These are phyloP conservation scores for Brachionus manjavacas DNA, from an alignment of 1,140 invertebrate species.

Conservation along the genomic window DNA sequence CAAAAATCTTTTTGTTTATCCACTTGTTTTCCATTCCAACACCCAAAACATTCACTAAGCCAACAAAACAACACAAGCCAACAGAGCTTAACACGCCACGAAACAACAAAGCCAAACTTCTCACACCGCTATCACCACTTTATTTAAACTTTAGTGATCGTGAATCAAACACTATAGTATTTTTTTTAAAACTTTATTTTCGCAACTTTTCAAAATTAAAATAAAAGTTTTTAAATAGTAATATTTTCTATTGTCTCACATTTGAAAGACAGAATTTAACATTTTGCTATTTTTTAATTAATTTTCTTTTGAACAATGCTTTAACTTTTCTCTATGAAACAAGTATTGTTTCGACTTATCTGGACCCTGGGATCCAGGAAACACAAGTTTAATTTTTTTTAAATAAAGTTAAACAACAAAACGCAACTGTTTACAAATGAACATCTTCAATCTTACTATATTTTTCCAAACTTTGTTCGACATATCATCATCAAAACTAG, in stretches of 20 bases:
- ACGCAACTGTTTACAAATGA: not conserved
- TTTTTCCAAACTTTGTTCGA: too few species aligned
- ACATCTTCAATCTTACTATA: too few species aligned
- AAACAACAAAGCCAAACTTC: not conserved
- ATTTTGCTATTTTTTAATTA: not conserved
- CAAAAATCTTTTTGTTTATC: not conserved
- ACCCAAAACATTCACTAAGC: not conserved
- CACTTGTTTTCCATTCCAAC: not conserved
- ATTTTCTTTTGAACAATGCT: not conserved
- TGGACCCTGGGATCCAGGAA: not conserved
- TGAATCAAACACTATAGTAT: not conserved
- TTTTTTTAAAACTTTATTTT: not conserved
- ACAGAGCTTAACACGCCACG: not conserved
- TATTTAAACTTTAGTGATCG: not conserved
- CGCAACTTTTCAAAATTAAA: not conserved
- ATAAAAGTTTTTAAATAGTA: not conserved
- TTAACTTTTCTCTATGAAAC: not conserved
- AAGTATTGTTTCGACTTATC: not conserved
- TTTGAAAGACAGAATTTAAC: not conserved
- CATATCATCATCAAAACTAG: too few species aligned
- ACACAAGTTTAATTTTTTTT: too few species aligned
- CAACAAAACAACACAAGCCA: not conserved
- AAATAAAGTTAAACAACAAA: not conserved
- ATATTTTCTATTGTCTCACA: not conserved
- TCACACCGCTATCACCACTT: not conserved